Evolutionary conservation across 2,888 invertebrate species (phyloP).

Genomic region (Galerucella pusilla): DNA sequence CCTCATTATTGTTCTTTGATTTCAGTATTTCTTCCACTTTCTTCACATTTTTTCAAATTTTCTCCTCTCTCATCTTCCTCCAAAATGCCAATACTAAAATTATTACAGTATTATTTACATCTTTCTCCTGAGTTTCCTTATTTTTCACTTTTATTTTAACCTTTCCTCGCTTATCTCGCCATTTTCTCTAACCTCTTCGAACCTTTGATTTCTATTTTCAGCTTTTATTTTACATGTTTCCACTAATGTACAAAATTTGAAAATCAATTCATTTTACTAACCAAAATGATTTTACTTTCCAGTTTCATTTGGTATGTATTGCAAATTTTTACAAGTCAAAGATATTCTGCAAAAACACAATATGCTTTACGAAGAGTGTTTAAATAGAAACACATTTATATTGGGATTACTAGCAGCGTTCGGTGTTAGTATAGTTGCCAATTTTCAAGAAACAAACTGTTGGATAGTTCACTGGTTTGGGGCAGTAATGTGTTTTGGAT

Average conservation of each 20-base stretch:
- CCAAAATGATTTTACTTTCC: constrained; percentile 23
- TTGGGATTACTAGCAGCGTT: constrained; percentile 68
- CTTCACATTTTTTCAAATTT: too few relatives aligned
- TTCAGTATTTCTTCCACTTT: too few relatives aligned
- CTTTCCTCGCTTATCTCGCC: too few relatives aligned
- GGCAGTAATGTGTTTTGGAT: constrained; percentile 69
- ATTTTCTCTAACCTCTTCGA: neutral
- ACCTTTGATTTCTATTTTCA: neutral
- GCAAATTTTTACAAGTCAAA: constrained; percentile 49
- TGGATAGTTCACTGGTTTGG: constrained; percentile 69
- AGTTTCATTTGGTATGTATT: constrained; percentile 45
- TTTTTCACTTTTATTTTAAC: too few relatives aligned
- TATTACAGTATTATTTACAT: too few relatives aligned
- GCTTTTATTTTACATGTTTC: neutral
- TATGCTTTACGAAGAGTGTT: constrained; percentile 37
- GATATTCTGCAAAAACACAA: constrained; percentile 43
- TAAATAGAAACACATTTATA: constrained; percentile 59
- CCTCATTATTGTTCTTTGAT: too few relatives aligned
- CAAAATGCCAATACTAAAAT: too few relatives aligned
- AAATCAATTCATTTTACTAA: neutral
- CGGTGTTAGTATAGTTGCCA: constrained; percentile 71
- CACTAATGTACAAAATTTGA: neutral
- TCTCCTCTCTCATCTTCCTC: too few relatives aligned
- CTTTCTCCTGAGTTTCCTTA: too few relatives aligned
- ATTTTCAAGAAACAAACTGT: constrained; percentile 72